Conservation (phyloP, 2,797 vertebrate genomes). For the Gouania willdenowi region DNA sequence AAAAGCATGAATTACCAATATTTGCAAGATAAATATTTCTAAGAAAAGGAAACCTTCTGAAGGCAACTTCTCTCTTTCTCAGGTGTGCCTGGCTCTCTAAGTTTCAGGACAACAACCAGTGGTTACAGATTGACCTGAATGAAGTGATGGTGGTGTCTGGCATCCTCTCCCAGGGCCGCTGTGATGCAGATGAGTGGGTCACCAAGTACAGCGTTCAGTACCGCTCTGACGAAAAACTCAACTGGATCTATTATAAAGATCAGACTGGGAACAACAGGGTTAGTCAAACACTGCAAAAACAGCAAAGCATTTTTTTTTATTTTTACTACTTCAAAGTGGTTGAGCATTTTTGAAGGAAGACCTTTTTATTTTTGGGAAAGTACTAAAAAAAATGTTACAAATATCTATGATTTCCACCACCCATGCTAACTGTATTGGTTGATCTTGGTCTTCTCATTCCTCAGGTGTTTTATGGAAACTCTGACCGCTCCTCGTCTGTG, state of each 20-base stretch:
- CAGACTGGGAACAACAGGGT: conserved; percentile 97
- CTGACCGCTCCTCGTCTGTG: conserved; percentile 90
- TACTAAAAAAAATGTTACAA: no score
- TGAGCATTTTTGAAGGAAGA: no score
- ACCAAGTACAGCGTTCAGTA: conserved; percentile 96
- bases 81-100: conserved; percentile 98
- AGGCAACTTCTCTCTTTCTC: conserved; percentile 16
- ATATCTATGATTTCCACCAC: no score
- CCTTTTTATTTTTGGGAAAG: no score
- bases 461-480: conserved; percentile 97
- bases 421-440: no score
- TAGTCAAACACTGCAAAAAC: conserved; percentile 48
- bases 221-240: conserved; percentile 83
- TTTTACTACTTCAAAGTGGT: no score
- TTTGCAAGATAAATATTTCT: no score
- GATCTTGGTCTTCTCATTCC: not conserved
- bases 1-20: no score
- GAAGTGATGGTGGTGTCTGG: conserved; percentile 91
- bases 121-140: conserved; percentile 92
- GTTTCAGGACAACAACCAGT: conserved; percentile 93
- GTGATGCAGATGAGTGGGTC: conserved; percentile 95
- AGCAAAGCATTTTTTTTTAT: no score
- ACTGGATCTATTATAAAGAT: conserved; percentile 99
- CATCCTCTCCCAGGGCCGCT: conserved; percentile 93
- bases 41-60: no score